Percentiles rank a stretch among this genome's conserved stretches.
phyloP scores from a whole-genome alignment of 2,113 vertebrate genomes.

The Hyperopisus bebe region DNA sequence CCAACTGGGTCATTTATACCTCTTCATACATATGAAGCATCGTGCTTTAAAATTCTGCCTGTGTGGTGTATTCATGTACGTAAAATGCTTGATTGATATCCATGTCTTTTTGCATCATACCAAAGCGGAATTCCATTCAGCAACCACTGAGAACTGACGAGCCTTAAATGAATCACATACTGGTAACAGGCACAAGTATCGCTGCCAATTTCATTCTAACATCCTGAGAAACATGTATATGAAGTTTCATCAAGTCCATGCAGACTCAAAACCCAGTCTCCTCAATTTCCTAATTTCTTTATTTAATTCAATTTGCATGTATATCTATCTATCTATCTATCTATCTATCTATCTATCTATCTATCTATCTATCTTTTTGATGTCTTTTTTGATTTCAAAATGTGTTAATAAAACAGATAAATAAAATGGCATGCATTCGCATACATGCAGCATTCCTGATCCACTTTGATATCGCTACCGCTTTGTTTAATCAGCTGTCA shows the following conservation, averaged over 20 bases:
- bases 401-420: neutral
- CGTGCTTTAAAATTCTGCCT: neutral
- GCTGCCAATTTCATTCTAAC: neutral
- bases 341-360: neutral
- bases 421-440: constrained; percentile 34
- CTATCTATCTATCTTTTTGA: no score
- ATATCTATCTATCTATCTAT: constrained; percentile 5
- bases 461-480: constrained; percentile 32
- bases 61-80: neutral
- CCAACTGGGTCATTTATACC: neutral
- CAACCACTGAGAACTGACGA: neutral
- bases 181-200: neutral
- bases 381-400: neutral
- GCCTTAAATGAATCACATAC: neutral
- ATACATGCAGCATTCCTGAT: constrained; percentile 45
- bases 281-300: neutral
- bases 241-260: neutral
- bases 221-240: neutral
- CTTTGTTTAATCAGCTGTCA: constrained; percentile 50
- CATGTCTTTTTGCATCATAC: neutral
- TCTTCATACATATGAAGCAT: neutral
- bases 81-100: neutral
- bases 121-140: neutral
- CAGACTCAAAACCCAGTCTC: neutral
- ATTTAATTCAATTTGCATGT: neutral